phyloP scores from a whole-genome alignment of 2,113 vertebrate genomes.

The Tinamus guttatus region DNA sequence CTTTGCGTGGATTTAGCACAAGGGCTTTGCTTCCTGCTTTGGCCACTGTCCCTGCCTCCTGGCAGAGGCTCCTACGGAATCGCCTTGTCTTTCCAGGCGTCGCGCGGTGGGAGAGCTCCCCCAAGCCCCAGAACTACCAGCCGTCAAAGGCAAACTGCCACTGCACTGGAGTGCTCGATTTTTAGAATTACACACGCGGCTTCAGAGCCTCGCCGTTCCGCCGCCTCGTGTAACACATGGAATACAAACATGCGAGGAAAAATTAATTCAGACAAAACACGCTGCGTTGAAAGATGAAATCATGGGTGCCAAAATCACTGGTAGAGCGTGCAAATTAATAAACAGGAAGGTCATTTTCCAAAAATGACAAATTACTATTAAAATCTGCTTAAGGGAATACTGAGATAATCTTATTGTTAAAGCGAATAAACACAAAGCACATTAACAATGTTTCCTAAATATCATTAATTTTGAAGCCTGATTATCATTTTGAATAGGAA shows the following conservation, averaged over 20 bases:
- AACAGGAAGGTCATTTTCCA: background rate
- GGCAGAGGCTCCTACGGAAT: background rate
- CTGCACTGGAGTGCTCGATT: background rate
- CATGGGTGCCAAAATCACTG: background rate
- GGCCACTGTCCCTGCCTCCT: rapidly evolving
- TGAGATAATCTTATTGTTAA: background rate
- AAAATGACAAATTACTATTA: background rate
- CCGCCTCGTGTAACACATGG: background rate
- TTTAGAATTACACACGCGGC: background rate
- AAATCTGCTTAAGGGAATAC: background rate
- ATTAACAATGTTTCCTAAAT: background rate
- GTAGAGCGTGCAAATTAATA: background rate
- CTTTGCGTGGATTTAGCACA: background rate
- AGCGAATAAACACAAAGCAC: background rate
- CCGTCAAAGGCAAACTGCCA: background rate
- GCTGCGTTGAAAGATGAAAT: background rate
- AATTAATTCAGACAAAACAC: background rate
- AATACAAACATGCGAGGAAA: background rate
- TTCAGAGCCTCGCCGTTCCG: background rate
- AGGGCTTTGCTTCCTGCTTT: rapidly evolving
- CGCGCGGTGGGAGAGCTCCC: rapidly evolving
- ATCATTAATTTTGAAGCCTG: background rate
- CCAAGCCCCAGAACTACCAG: background rate
- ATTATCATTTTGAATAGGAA: background rate
- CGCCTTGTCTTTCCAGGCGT: rapidly evolving